Conservation (phyloP, 2,888 invertebrate species). For the Chloromyia formosa region DNA sequence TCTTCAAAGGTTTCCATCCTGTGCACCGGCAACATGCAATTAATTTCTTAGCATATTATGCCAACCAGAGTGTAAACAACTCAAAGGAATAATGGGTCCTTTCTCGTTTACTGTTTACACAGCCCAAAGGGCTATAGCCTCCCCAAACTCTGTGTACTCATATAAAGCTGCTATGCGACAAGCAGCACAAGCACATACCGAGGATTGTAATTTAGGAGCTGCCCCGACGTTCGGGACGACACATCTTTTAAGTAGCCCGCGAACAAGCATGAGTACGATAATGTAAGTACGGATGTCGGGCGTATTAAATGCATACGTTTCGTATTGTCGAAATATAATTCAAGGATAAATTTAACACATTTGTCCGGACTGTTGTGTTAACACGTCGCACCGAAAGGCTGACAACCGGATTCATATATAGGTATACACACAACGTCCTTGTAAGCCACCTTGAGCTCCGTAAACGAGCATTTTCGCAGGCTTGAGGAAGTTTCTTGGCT, state of each 20-base stretch:
- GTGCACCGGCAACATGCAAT: slow-evolving; percentile 13
- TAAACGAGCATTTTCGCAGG: slow-evolving; percentile 32
- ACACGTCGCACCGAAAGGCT: not conserved
- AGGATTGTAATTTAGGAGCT: slow-evolving; percentile 39
- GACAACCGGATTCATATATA: slow-evolving; percentile 1
- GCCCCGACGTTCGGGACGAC: slow-evolving; percentile 12
- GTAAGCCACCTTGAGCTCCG: slow-evolving; percentile 28
- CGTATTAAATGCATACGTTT: not conserved
- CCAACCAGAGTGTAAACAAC: slow-evolving; percentile 18
- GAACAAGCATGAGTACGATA: not conserved
- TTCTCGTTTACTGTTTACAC: slow-evolving; percentile 3
- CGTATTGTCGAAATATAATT: too few relatives aligned
- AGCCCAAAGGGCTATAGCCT: not conserved
- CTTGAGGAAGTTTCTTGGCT: slow-evolving; percentile 31
- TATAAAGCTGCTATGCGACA: slow-evolving; percentile 17
- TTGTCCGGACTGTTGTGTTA: slow-evolving; percentile 1
- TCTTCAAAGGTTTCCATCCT: not conserved
- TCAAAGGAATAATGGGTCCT: not conserved
- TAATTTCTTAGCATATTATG: slow-evolving; percentile 36
- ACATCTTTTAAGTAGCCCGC: slow-evolving; percentile 35
- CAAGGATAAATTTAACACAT: slow-evolving; percentile 34
- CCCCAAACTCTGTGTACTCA: not conserved
- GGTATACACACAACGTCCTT: slow-evolving; percentile 26
- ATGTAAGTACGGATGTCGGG: not conserved
- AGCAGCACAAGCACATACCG: not conserved